Evolutionary conservation across 2,113 vertebrate species (phyloP).

Genomic region (Heterotis niloticus): DNA sequence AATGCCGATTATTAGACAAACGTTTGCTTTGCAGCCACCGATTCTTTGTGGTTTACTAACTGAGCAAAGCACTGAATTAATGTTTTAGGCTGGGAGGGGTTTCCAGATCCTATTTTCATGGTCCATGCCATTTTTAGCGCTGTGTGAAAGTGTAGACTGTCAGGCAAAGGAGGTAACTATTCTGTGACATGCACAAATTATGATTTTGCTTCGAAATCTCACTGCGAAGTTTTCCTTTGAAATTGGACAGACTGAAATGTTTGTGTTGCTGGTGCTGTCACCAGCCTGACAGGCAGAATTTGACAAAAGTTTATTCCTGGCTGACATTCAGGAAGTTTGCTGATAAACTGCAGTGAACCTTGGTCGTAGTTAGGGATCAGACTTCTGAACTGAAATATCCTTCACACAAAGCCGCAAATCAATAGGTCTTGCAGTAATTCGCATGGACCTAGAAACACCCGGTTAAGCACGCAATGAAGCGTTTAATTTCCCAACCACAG

Average conservation of each 20-base stretch:
- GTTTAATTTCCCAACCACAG: background rate
- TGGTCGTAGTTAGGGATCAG: background rate
- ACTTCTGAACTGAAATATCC: background rate
- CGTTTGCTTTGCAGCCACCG: no score
- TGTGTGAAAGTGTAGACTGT: background rate
- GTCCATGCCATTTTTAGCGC: background rate
- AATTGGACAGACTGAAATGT: background rate
- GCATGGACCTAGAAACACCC: background rate
- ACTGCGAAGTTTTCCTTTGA: background rate
- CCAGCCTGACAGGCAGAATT: background rate
- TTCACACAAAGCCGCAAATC: background rate
- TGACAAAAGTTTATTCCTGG: background rate
- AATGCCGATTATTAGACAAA: no score
- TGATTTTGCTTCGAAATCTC: background rate
- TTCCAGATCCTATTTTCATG: background rate
- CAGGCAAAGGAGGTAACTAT: background rate
- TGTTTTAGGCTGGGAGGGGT: no score
- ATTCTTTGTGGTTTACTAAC: no score
- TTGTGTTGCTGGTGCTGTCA: background rate
- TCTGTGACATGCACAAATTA: constrained; percentile 1
- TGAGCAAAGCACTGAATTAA: no score
- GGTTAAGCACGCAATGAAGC: background rate
- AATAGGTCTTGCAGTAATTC: background rate
- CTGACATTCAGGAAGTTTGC: background rate
- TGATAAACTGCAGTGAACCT: background rate